phyloP scores from a whole-genome alignment of 2,888 invertebrate species.

The Sphaerophoria rueppellii region DNA sequence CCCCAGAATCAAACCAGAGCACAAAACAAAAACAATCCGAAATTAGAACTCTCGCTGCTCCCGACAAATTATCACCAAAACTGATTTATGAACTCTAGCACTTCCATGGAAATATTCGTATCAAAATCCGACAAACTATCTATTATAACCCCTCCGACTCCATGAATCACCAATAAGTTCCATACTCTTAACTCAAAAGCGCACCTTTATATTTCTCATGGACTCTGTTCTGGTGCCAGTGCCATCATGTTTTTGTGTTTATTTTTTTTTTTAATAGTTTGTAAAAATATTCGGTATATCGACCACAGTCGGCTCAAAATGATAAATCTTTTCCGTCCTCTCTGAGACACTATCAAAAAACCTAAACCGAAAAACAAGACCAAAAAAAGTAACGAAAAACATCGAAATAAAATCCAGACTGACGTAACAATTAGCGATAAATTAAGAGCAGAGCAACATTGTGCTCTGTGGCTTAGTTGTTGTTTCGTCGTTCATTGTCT shows the following conservation, averaged over 20 bases:
- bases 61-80: slow-evolving; percentile 73
- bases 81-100: slow-evolving; percentile 60
- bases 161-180: slow-evolving; percentile 72
- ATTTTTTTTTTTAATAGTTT: no score
- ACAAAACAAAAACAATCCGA: slow-evolving; percentile 16
- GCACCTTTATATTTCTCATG: slow-evolving; percentile 8
- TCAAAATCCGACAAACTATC: slow-evolving; percentile 53
- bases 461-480: slow-evolving; percentile 26
- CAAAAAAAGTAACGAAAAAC: slow-evolving; percentile 21
- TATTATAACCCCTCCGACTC: slow-evolving; percentile 39
- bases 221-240: slow-evolving; percentile 47
- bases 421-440: slow-evolving; percentile 74
- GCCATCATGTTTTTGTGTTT: slow-evolving; percentile 11
- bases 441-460: slow-evolving; percentile 62
- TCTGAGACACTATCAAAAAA: slow-evolving; percentile 15
- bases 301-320: slow-evolving; percentile 34
- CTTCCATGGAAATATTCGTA: slow-evolving; percentile 45
- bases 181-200: slow-evolving; percentile 40
- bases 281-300: slow-evolving; percentile 8
- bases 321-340: slow-evolving; percentile 69
- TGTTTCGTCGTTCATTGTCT: slow-evolving; percentile 63
- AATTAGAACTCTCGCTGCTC: slow-evolving; percentile 62
- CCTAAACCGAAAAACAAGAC: slow-evolving; percentile 3
- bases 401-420: slow-evolving; percentile 62
- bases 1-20: background rate